Conservation (phyloP, 2,888 invertebrate species). For the Theretra japonica region DNA sequence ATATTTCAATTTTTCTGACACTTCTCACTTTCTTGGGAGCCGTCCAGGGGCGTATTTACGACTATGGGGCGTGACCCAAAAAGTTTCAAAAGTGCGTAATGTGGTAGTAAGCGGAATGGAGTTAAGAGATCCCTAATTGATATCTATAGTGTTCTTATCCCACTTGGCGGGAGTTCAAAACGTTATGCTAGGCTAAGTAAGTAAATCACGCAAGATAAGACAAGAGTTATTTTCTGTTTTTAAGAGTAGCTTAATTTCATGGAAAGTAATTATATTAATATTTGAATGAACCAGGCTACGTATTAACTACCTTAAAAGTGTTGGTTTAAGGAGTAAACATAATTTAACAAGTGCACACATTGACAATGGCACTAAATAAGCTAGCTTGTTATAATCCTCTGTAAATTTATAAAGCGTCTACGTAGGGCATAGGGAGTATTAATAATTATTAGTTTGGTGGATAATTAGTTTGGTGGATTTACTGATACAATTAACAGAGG, state of each 20-base stretch:
- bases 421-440: too few relatives aligned
- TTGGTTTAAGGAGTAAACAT: too few relatives aligned
- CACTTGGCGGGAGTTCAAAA: slow-evolving; percentile 18
- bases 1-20: slow-evolving; percentile 8
- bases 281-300: neutral
- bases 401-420: too few relatives aligned
- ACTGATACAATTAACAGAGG: too few relatives aligned
- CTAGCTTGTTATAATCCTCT: too few relatives aligned
- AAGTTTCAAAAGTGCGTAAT: slow-evolving; percentile 15
- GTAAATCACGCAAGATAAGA: neutral
- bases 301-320: neutral
- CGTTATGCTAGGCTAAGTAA: neutral
- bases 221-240: neutral
- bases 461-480: too few relatives aligned
- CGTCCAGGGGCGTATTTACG: slow-evolving; percentile 5
- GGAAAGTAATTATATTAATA: neutral
- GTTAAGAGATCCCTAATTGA: slow-evolving; percentile 18
- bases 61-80: slow-evolving; percentile 13
- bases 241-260: neutral
- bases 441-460: too few relatives aligned
- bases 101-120: slow-evolving; percentile 10
- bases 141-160: slow-evolving; percentile 22
- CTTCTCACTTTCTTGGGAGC: slow-evolving; percentile 1
- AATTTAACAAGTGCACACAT: too few relatives aligned
- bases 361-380: too few relatives aligned